Conservation (phyloP, 2,888 invertebrate species). For the Pandemis corylana region DNA sequence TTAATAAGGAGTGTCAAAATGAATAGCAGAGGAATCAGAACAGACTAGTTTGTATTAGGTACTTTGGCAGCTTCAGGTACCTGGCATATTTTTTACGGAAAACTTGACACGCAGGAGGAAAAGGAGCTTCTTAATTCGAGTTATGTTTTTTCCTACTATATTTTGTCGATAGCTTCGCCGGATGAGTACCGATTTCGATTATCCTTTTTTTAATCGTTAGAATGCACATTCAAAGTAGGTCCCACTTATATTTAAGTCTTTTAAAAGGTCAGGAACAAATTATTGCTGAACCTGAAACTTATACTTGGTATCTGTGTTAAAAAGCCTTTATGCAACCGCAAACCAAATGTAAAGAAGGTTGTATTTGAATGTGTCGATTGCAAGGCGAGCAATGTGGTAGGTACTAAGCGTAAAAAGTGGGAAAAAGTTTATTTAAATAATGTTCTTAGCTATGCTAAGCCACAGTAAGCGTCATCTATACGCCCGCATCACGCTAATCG, state of each 20-base stretch:
- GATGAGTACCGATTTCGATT: too few species aligned
- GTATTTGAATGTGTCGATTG: background rate
- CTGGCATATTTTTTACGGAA: too few species aligned
- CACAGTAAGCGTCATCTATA: too few species aligned
- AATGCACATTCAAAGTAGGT: too few species aligned
- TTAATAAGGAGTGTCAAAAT: slow-evolving; percentile 36
- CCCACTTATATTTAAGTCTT: background rate
- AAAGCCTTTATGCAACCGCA: background rate
- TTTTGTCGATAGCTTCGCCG: too few species aligned
- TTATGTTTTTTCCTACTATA: background rate
- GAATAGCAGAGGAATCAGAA: slow-evolving; percentile 7
- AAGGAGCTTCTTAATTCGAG: background rate
- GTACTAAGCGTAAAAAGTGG: too few species aligned
- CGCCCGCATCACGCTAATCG: too few species aligned
- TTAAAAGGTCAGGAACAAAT: background rate
- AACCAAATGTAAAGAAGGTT: background rate
- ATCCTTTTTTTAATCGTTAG: too few species aligned
- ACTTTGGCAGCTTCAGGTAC: background rate
- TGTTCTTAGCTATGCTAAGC: too few species aligned
- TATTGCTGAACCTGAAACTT: background rate
- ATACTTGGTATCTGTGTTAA: background rate
- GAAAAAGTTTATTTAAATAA: too few species aligned
- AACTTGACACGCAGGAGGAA: background rate
- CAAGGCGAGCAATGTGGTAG: background rate
- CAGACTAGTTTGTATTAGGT: slow-evolving; percentile 1